phyloP scores from a whole-genome alignment of 2,888 invertebrate species.

The Drosophila robusta region DNA sequence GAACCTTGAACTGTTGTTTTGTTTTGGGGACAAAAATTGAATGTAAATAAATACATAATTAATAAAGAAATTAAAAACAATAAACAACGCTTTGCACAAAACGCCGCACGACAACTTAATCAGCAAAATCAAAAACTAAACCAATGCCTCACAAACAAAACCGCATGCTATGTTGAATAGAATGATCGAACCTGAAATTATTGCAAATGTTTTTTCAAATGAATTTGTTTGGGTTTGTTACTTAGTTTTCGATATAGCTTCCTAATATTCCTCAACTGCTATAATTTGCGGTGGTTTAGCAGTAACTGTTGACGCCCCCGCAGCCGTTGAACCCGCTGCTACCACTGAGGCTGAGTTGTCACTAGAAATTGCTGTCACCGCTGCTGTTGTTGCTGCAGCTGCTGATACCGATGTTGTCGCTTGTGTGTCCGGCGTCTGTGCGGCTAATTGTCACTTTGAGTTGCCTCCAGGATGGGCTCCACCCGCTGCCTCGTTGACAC shows the following conservation, averaged over 20 bases:
- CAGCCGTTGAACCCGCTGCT: constrained; percentile 36
- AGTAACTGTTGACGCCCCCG: constrained; percentile 60
- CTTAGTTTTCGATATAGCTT: constrained; percentile 52
- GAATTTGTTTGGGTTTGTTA: constrained; percentile 60
- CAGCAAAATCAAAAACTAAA: constrained; percentile 56
- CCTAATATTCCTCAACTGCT: constrained; percentile 82
- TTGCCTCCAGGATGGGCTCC: constrained; percentile 41
- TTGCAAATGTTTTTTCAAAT: constrained; percentile 38
- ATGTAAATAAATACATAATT: constrained; percentile 63
- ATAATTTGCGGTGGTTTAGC: constrained; percentile 84
- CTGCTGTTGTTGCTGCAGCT: constrained; percentile 56
- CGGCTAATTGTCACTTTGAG: constrained; percentile 86
- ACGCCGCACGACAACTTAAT: constrained; percentile 81
- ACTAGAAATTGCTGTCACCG: constrained; percentile 56
- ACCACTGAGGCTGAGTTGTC: constrained; percentile 64
- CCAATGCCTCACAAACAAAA: constrained; percentile 52
- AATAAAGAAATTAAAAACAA: constrained; percentile 68
- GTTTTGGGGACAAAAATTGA: constrained; percentile 43
- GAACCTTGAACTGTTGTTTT: constrained; percentile 40
- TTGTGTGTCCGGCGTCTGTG: constrained; percentile 84
- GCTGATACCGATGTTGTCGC: constrained; percentile 49
- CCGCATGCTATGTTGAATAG: constrained; percentile 27
- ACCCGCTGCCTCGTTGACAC: constrained; percentile 84
- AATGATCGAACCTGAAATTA: constrained; percentile 32
- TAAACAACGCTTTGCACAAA: constrained; percentile 81